phyloP scores from a whole-genome alignment of 2,113 vertebrate genomes.

The Alethe diademata region DNA sequence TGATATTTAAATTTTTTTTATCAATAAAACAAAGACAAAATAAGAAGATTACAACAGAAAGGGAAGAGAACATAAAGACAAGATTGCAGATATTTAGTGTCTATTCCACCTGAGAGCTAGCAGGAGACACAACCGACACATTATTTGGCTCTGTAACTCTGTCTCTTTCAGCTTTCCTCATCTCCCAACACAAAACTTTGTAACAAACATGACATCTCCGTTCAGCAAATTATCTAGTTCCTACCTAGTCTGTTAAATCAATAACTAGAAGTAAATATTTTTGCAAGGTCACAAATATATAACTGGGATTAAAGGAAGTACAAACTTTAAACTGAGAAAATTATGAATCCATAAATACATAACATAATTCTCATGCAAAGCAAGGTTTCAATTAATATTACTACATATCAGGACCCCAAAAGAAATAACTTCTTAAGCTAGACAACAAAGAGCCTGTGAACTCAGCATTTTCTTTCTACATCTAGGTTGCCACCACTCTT shows the following conservation, averaged over 20 bases:
- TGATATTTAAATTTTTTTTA: neutral
- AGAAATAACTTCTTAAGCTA: neutral
- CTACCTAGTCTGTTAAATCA: neutral
- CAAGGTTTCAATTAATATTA: neutral
- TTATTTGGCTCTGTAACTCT: neutral
- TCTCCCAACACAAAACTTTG: neutral
- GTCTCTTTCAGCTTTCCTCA: neutral
- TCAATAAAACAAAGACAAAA: neutral
- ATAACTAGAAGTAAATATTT: neutral
- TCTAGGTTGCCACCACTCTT: neutral
- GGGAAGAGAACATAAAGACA: neutral
- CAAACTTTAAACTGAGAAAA: neutral
- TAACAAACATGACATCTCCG: neutral
- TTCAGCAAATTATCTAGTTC: neutral
- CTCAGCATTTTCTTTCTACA: neutral
- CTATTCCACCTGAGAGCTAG: neutral
- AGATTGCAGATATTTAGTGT: neutral
- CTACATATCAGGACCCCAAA: neutral
- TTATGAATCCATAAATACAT: neutral
- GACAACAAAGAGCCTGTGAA: neutral
- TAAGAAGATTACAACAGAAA: neutral
- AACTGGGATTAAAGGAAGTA: neutral
- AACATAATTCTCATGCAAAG: neutral
- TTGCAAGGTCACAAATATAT: neutral
- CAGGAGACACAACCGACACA: neutral